These are phyloP conservation scores for Drosophila lacertosa DNA, from an alignment of 1,140 invertebrate genomes.

Conservation along the genomic window DNA sequence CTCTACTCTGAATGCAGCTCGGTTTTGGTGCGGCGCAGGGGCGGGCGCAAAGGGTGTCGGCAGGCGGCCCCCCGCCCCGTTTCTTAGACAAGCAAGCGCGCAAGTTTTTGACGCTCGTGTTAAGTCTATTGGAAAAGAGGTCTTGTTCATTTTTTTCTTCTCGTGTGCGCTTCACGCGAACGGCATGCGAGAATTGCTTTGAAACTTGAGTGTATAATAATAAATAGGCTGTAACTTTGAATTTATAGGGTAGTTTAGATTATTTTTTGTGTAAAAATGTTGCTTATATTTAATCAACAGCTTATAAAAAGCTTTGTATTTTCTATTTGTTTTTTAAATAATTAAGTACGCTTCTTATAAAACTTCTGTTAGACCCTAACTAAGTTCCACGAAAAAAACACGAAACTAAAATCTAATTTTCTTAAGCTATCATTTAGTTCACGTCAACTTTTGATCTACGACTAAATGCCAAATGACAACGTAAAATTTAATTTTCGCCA, in stretches of 20 bases:
- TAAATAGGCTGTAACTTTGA: too few relatives aligned
- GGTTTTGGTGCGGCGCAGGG: neutral
- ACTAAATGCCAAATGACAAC: neutral
- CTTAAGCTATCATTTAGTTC: neutral
- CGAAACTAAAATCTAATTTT: too few relatives aligned
- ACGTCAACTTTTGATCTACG: neutral
- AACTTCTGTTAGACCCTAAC: neutral
- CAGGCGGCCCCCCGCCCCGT: constrained; percentile 12
- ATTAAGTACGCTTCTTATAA: too few relatives aligned
- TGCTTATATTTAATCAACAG: too few relatives aligned
- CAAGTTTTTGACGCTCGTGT: constrained; percentile 75
- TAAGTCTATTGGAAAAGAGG: constrained; percentile 76
- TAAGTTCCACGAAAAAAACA: too few relatives aligned
- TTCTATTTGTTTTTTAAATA: too few relatives aligned
- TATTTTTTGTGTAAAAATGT: too few relatives aligned
- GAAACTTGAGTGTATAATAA: neutral
- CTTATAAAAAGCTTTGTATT: too few relatives aligned
- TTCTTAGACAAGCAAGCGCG: constrained; percentile 77
- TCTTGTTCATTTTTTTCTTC: constrained; percentile 46
- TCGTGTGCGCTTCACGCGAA: constrained; percentile 14
- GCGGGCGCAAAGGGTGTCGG: neutral
- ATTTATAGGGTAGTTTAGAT: too few relatives aligned
- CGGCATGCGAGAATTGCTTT: neutral
- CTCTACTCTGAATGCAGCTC: neutral
- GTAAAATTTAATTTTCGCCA: too few relatives aligned